Percentiles rank a stretch among this genome's conserved stretches.
These are phyloP conservation scores for Nomada goodeniana DNA, from an alignment of 2,888 invertebrate species.

Conservation along the genomic window DNA sequence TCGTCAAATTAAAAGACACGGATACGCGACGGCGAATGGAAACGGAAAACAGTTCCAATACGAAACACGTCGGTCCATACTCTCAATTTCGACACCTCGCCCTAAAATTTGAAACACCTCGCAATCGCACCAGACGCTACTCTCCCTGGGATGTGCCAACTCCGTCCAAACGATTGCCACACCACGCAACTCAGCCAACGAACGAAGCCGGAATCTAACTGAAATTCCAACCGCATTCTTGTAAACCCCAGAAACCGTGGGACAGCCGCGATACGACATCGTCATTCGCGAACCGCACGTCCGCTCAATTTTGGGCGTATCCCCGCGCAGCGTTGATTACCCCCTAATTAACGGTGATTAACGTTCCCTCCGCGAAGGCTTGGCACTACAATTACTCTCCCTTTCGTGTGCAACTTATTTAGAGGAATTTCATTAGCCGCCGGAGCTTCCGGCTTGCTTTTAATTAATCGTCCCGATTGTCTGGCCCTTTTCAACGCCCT, in stretches of 20 bases:
- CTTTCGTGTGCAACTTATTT: conserved; percentile 49
- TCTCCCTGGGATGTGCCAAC: background rate
- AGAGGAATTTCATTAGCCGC: conserved; percentile 54
- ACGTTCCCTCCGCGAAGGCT: conserved; percentile 31
- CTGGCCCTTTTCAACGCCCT: conserved; percentile 14
- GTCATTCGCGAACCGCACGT: conserved; percentile 42
- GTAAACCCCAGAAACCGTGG: conserved; percentile 49
- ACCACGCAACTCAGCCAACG: background rate
- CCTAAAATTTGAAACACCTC: too few species aligned
- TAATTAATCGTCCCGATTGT: conserved; percentile 44
- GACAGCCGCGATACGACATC: conserved; percentile 10
- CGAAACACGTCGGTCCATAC: too few species aligned
- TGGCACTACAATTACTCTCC: conserved; percentile 46
- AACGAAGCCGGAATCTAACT: conserved; percentile 64
- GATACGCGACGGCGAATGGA: too few species aligned
- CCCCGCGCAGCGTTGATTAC: conserved; percentile 53
- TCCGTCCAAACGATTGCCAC: too few species aligned
- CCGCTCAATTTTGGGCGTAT: conserved; percentile 54
- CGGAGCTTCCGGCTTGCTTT: conserved; percentile 39
- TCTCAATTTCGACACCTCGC: too few species aligned
- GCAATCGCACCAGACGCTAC: too few species aligned
- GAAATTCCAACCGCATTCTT: conserved; percentile 74
- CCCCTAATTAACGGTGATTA: conserved; percentile 60
- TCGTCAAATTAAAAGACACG: too few species aligned
- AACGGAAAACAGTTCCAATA: too few species aligned